These are phyloP conservation scores for Acrossocheilus fasciatus DNA, from an alignment of 2,797 vertebrate species.

Conservation along the genomic window DNA sequence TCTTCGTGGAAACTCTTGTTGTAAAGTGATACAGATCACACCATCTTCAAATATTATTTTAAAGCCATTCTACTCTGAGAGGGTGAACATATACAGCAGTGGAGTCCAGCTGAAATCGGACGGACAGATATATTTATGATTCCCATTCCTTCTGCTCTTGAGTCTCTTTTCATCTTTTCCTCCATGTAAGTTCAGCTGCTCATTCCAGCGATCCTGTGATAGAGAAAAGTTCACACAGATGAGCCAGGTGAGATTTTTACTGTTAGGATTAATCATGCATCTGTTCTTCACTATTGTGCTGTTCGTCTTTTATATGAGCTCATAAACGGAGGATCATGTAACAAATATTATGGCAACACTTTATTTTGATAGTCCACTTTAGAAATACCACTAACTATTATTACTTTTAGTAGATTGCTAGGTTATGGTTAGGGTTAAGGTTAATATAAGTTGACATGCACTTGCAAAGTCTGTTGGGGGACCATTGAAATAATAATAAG, in stretches of 20 bases:
- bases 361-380: background rate
- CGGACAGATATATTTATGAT: constrained; percentile 27
- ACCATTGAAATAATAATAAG: no score
- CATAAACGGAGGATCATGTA: background rate
- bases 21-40: constrained; percentile 48
- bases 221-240: constrained; percentile 32
- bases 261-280: background rate
- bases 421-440: background rate
- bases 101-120: constrained; percentile 13
- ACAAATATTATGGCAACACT: background rate
- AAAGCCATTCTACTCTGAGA: constrained; percentile 34
- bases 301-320: background rate
- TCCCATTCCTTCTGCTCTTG: constrained; percentile 12
- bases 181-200: constrained; percentile 25
- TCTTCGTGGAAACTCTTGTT: constrained; percentile 29
- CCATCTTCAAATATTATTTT: constrained; percentile 45
- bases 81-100: constrained; percentile 37
- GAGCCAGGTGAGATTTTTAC: constrained; percentile 16
- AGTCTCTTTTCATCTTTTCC: constrained; percentile 25
- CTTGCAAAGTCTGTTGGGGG: background rate
- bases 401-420: background rate
- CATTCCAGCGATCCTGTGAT: constrained; percentile 32
- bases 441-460: background rate
- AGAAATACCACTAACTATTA: background rate
- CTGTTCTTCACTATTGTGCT: constrained; percentile 8